Evolutionary conservation across 2,797 vertebrate genomes (phyloP).

Genomic region (Hydrolagus colliei): DNA sequence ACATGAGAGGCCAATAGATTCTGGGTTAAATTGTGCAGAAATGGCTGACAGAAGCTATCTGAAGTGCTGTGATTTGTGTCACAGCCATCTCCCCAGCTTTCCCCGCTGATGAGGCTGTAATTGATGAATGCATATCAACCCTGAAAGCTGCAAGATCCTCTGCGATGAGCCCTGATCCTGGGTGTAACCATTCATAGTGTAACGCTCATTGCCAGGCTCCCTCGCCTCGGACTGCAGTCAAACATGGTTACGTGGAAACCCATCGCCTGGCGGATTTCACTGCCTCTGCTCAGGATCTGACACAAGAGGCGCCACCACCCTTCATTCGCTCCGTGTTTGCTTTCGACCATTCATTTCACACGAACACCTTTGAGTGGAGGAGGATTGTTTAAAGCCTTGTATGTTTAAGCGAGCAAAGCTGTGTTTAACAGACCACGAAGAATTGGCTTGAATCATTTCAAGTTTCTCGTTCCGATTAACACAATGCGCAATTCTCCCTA

Average conservation of each 20-base stretch:
- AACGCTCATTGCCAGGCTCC: constrained; percentile 1
- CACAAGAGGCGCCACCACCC: neutral
- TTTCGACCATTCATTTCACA: neutral
- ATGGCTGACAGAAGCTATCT: constrained; percentile 26
- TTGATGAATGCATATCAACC: constrained; percentile 23
- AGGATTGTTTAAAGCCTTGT: too few relatives aligned
- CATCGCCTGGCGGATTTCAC: constrained; percentile 2
- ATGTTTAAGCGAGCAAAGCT: too few relatives aligned
- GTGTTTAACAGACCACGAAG: too few relatives aligned
- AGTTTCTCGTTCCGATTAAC: too few relatives aligned
- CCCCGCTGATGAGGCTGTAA: neutral
- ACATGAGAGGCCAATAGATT: constrained; percentile 27
- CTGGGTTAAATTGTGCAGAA: constrained; percentile 31
- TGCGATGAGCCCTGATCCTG: constrained; percentile 1
- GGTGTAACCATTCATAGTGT: neutral
- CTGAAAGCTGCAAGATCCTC: neutral
- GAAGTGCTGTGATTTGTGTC: constrained; percentile 16
- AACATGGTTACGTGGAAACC: constrained; percentile 23
- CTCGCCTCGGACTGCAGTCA: neutral
- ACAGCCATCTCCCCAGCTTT: neutral
- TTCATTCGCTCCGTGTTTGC: neutral
- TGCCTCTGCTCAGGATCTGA: constrained; percentile 10
- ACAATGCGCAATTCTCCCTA: too few relatives aligned
- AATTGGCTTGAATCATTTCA: too few relatives aligned
- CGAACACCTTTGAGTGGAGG: neutral